Evolutionary conservation across 2,797 vertebrate genomes (phyloP).

Genomic region (Falco biarmicus): DNA sequence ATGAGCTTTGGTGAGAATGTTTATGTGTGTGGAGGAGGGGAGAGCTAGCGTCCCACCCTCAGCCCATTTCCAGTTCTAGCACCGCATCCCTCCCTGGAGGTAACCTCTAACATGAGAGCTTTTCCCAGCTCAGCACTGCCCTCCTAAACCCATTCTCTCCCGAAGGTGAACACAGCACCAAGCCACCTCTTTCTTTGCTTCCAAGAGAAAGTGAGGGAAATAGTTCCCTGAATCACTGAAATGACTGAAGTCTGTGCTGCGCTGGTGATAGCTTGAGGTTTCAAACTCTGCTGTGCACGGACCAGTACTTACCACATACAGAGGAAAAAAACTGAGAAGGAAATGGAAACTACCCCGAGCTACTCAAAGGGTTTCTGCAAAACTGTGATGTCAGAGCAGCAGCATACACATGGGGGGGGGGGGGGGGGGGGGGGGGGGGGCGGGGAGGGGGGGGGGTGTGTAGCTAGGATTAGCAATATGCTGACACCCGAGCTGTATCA

Average conservation of each 20-base stretch:
- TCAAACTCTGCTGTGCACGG: neutral
- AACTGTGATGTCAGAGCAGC: neutral
- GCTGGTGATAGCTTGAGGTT: neutral
- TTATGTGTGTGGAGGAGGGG: neutral
- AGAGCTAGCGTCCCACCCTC: neutral
- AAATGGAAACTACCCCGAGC: neutral
- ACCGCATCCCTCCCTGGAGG: neutral
- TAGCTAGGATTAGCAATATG: neutral
- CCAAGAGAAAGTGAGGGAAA: neutral
- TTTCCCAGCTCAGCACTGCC: neutral
- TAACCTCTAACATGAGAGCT: neutral
- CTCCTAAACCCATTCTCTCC: neutral
- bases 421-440: too few relatives aligned
- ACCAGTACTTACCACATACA: neutral
- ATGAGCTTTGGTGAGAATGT: neutral
- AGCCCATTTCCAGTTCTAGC: neutral
- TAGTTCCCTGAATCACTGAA: neutral
- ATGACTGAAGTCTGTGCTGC: neutral
- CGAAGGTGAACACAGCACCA: neutral
- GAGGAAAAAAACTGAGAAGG: neutral
- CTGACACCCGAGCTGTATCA: neutral
- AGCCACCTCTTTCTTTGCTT: neutral
- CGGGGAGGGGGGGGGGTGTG: too few relatives aligned
- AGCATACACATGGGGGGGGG: fast-evolving
- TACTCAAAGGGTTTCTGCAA: neutral